Evolutionary conservation across 2,113 vertebrate genomes (phyloP).

Genomic region (human (Homo sapiens)): GRCh38 chr15:82137501-82138000

Average conservation of each 20-base stretch:
- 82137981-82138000: not conserved
- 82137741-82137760: not conserved
- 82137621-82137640: not conserved
- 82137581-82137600: not conserved
- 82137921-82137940: not conserved
- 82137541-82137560: fast-evolving
- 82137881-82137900: not conserved
- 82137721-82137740: not conserved
- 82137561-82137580: not conserved
- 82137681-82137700: not conserved
- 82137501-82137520: not conserved
- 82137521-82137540: too few relatives aligned
- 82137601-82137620: not conserved
- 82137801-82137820: not conserved
- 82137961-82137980: not conserved
- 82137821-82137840: not conserved
- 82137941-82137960: fast-evolving
- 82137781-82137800: not conserved
- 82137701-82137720: not conserved
- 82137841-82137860: not conserved
- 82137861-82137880: not conserved
- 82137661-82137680: fast-evolving
- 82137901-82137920: not conserved
- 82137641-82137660: not conserved
- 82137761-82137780: not conserved